A percentile compares a stretch with the other conserved stretches of the same genome.
Conservation (phyloP, 1,140 invertebrate species). For the Habropoda laboriosa region DNA sequence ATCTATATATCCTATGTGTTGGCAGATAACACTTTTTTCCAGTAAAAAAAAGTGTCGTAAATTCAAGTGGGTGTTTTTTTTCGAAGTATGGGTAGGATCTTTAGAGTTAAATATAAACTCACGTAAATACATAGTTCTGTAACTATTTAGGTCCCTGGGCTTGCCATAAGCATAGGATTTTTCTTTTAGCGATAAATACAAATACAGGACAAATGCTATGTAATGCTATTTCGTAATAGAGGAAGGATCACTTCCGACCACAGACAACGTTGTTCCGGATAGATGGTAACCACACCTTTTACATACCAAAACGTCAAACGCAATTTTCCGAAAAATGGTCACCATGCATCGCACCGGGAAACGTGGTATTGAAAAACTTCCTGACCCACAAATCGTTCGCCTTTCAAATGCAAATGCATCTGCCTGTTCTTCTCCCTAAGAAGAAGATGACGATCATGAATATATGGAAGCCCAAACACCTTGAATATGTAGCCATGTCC, state of each 20-base stretch:
- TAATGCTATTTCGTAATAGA: neutral
- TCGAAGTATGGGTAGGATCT: neutral
- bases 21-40: neutral
- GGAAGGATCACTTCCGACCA: neutral
- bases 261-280: neutral
- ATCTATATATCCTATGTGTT: neutral
- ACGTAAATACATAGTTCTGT: neutral
- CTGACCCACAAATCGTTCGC: slow-evolving; percentile 31
- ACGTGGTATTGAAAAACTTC: slow-evolving; percentile 24
- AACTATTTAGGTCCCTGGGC: too few relatives aligned
- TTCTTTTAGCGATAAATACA: too few relatives aligned
- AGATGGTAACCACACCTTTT: neutral
- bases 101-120: neutral
- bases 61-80: neutral
- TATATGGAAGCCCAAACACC: slow-evolving; percentile 42
- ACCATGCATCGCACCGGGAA: too few relatives aligned
- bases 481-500: slow-evolving; percentile 32
- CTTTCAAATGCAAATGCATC: slow-evolving; percentile 58
- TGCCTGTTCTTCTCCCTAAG: slow-evolving; percentile 28
- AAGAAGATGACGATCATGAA: slow-evolving; percentile 47
- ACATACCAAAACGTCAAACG: neutral
- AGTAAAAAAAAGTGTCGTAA: neutral
- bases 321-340: neutral
- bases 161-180: too few relatives aligned
- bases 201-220: neutral